Conservation (phyloP, 2,113 vertebrate species). For the Mormyrus lacerda region DNA sequence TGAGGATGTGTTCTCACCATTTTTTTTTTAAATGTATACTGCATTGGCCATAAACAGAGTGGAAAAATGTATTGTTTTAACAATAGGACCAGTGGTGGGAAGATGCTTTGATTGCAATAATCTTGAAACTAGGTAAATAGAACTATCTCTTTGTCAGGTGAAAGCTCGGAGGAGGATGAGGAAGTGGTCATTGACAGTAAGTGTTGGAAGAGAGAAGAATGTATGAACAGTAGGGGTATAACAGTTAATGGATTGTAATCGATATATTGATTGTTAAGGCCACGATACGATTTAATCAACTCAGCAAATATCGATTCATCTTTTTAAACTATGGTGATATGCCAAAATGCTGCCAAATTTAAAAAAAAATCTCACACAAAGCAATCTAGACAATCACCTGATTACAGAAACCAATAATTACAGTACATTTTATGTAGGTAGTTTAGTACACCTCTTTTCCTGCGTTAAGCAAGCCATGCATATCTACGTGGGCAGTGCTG, state of each 20-base stretch:
- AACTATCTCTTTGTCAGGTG: slow-evolving; percentile 48
- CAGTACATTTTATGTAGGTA: neutral
- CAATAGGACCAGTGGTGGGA: neutral
- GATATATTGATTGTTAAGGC: neutral
- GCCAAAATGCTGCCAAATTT: neutral
- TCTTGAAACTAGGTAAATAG: slow-evolving; percentile 41
- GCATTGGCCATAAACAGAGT: neutral
- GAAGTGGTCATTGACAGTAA: slow-evolving; percentile 58
- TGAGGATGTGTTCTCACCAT: slow-evolving; percentile 1
- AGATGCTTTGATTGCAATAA: slow-evolving; percentile 13
- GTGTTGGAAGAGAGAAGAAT: slow-evolving; percentile 13
- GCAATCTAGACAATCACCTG: neutral
- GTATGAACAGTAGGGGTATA: neutral
- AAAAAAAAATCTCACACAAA: neutral
- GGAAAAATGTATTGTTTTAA: neutral
- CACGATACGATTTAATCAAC: neutral
- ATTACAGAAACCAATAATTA: neutral
- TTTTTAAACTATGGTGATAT: neutral
- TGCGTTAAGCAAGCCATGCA: neutral
- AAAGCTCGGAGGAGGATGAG: slow-evolving; percentile 49
- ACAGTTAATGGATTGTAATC: neutral
- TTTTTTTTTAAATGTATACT: neutral
- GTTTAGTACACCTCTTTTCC: neutral
- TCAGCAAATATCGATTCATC: neutral
- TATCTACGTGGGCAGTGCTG: too few relatives aligned